Percentiles rank a stretch among this genome's conserved stretches.
phyloP scores from a whole-genome alignment of 2,797 vertebrate species.

The Phalanger gymnotis region DNA sequence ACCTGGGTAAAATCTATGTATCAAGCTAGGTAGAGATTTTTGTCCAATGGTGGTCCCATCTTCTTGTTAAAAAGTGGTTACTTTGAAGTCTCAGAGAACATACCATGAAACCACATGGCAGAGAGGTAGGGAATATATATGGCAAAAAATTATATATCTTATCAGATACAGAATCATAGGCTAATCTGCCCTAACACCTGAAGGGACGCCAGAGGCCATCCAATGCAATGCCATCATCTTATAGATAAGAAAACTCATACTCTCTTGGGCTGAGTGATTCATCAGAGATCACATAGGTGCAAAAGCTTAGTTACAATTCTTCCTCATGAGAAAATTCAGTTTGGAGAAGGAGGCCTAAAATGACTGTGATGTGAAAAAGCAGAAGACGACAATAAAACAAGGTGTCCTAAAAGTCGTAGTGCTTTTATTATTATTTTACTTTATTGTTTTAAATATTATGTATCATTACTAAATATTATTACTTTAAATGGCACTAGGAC shows the following conservation, averaged over 20 bases:
- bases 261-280: neutral
- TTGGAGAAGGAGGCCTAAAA: neutral
- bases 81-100: neutral
- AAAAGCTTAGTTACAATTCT: neutral
- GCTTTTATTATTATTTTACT: neutral
- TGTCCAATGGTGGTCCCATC: neutral
- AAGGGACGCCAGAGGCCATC: neutral
- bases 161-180: neutral
- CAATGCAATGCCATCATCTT: neutral
- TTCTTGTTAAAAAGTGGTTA: neutral
- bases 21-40: neutral
- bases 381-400: neutral
- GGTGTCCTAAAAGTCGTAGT: neutral
- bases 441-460: too few species aligned
- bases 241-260: neutral
- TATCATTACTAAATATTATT: too few species aligned
- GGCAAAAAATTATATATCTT: neutral
- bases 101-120: neutral
- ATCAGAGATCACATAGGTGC: neutral
- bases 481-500: neutral
- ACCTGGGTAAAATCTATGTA: neutral
- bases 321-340: neutral
- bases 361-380: neutral
- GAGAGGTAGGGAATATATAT: neutral
- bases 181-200: neutral